Evolutionary conservation across 30 jellyfish, hydroid and myxozoan species (phyloP).

Genomic region (Pseudorhiza aurosa): DNA sequence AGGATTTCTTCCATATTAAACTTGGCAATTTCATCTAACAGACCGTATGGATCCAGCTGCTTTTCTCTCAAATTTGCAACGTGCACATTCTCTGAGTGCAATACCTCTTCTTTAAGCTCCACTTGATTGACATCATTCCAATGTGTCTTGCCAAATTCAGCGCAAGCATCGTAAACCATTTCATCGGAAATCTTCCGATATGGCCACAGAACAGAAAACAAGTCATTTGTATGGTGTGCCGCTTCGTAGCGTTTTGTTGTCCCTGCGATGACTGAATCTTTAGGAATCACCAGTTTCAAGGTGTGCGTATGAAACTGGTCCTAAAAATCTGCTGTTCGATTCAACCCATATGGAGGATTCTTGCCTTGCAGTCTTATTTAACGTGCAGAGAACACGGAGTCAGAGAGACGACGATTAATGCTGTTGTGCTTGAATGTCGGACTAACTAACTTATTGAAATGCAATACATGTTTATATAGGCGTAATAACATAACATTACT

Average conservation of each 20-base stretch:
- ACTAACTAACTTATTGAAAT: no score
- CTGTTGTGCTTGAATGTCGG: no score
- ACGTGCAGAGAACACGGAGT: no score
- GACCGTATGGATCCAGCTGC: slow-evolving; percentile 58
- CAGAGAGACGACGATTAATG: no score
- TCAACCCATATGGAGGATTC: no score
- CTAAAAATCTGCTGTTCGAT: no score
- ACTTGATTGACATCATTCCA: slow-evolving; percentile 47
- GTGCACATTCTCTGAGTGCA: slow-evolving; percentile 49
- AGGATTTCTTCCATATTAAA: slow-evolving; percentile 46
- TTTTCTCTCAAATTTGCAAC: slow-evolving; percentile 49
- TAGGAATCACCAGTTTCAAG: no score
- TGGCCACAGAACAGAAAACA: slow-evolving; percentile 50
- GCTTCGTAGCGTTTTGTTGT: slow-evolving; percentile 55
- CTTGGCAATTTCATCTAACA: slow-evolving; percentile 26
- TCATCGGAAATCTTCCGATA: slow-evolving; percentile 31
- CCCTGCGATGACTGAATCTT: slow-evolving; percentile 56
- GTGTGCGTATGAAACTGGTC: no score
- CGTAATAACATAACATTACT: no score
- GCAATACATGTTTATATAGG: no score
- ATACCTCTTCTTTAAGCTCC: slow-evolving; percentile 53
- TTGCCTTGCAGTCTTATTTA: no score
- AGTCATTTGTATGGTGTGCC: slow-evolving; percentile 17
- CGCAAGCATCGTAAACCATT: slow-evolving; percentile 45
- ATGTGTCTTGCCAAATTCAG: slow-evolving; percentile 12